These are phyloP conservation scores for Halcyon badia DNA, from an alignment of 2,797 vertebrate genomes.

Conservation along the genomic window DNA sequence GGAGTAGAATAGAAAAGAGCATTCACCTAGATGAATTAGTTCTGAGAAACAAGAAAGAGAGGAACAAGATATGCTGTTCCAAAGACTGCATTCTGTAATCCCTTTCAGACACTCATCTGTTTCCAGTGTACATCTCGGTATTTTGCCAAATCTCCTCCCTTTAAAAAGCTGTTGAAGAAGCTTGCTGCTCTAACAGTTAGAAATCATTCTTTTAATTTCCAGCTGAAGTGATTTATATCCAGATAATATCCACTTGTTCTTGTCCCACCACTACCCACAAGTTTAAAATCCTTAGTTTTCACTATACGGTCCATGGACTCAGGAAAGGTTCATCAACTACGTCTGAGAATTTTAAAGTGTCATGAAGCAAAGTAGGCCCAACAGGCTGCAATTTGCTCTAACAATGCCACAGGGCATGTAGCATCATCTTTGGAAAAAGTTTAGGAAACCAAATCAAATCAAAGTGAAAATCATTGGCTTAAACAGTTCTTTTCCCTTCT, in stretches of 20 bases:
- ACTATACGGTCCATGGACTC: neutral
- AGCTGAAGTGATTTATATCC: constrained; percentile 12
- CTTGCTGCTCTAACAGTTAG: neutral
- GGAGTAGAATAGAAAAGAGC: neutral
- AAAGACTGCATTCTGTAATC: neutral
- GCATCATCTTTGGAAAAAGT: neutral
- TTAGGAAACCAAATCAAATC: neutral
- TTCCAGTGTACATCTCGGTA: neutral
- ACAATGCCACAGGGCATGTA: neutral
- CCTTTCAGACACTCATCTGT: neutral
- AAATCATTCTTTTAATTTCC: neutral
- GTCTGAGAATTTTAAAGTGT: neutral
- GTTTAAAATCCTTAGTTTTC: constrained; percentile 14
- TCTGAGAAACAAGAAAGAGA: constrained; percentile 18
- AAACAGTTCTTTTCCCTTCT: neutral
- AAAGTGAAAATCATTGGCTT: neutral
- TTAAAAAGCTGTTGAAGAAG: neutral
- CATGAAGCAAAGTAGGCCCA: neutral
- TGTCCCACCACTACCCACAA: neutral
- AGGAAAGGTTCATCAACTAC: neutral
- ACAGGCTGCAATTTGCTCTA: neutral
- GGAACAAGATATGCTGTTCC: neutral
- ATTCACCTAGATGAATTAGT: neutral
- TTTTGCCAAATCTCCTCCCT: neutral
- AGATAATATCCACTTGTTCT: constrained; percentile 8